Evolutionary conservation across 1,140 invertebrate genomes (phyloP).

Genomic region (Conopomorpha cramerella): DNA sequence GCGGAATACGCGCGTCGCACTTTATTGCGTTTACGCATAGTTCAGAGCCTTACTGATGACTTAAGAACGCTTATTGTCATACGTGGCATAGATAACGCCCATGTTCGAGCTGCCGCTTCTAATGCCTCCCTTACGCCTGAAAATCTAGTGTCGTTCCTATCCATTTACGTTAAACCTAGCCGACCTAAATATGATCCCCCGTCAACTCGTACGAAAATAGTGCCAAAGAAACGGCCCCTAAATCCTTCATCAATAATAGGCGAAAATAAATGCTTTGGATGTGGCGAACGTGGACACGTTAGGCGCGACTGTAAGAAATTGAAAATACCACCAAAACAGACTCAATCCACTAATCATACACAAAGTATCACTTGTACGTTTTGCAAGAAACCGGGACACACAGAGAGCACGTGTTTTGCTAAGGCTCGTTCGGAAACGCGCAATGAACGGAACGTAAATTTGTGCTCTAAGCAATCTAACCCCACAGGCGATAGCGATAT

Average conservation of each 20-base stretch:
- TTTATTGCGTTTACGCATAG: no score
- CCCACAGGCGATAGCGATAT: background rate
- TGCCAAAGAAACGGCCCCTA: conserved; percentile 1
- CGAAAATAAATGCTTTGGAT: background rate
- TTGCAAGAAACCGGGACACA: conserved; percentile 2
- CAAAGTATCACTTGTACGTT: background rate
- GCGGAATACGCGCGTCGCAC: no score
- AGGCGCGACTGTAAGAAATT: background rate
- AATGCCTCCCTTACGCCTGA: no score
- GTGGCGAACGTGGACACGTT: background rate
- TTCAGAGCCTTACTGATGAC: no score
- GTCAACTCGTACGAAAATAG: background rate
- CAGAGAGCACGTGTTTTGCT: background rate
- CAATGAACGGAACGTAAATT: background rate
- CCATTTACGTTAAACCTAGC: conserved; percentile 1
- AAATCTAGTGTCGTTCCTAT: no score
- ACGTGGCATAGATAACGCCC: no score
- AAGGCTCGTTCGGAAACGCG: background rate
- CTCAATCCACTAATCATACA: background rate
- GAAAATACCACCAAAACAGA: background rate
- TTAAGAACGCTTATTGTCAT: no score
- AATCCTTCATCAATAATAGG: background rate
- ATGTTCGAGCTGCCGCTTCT: no score
- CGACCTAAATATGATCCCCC: background rate
- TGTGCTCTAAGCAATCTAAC: background rate